Evolutionary conservation across 2,113 vertebrate genomes (phyloP).

Genomic region (Gallinago media): DNA sequence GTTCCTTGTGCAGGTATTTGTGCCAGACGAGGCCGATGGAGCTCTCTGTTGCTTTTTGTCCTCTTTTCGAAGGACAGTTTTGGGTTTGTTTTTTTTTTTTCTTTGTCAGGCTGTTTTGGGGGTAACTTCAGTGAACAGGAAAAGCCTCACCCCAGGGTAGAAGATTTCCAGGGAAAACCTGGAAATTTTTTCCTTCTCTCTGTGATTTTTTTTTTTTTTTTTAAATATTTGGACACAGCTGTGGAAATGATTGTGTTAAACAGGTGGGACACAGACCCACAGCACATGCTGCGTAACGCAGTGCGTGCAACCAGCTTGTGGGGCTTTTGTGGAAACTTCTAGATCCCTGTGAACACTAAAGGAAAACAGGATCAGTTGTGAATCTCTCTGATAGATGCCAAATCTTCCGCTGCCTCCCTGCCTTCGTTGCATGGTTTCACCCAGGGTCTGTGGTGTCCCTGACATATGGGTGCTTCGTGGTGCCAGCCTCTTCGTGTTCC

Average conservation of each 20-base stretch:
- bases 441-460: background rate
- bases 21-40: rapidly evolving
- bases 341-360: background rate
- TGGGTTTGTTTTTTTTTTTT: background rate
- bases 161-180: background rate
- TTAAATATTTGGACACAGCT: background rate
- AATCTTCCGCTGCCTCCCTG: background rate
- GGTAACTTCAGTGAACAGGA: background rate
- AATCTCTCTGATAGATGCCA: background rate
- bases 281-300: background rate
- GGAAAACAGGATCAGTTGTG: background rate
- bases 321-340: background rate
- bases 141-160: background rate
- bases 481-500: background rate
- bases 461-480: background rate
- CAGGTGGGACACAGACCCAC: background rate
- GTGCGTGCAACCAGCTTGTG: background rate
- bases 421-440: background rate
- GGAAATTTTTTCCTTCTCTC: background rate
- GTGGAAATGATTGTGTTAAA: background rate
- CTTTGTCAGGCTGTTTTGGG: background rate
- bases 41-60: background rate
- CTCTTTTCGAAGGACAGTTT: rapidly evolving
- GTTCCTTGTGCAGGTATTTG: background rate
- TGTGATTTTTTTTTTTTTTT: background rate